Evolutionary conservation across 2,797 vertebrate genomes (phyloP), one percentile per base, ranked within the genome.

Genomic region (Notoglanidium macrostoma): DNA sequence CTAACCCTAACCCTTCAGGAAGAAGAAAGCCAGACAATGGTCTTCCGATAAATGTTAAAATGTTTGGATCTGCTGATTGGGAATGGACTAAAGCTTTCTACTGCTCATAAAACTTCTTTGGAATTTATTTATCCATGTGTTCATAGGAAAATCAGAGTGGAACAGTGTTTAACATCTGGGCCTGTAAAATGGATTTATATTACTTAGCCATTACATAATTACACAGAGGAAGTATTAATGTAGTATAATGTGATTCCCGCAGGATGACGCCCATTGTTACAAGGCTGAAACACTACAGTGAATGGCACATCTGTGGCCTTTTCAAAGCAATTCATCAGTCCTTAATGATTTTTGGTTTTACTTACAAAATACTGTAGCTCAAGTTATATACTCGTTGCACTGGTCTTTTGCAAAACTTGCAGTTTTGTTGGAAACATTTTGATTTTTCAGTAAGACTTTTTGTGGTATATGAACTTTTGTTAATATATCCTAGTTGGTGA

Each of bases 171-270:
- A 81, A 81, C 32, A 81, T 81, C 78, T 63, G 57, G 35, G 57
- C 78, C 57, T 81, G 78, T 81, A 61, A 81, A 81, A 46, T 63
- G 32, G 57, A 63, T 63, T 81, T 63, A 46, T n/a, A 81, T 61
- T 81, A 26, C 78, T 61, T 76, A 77, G 40, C 51, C 83, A 55
- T 72, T 84, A 84, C 35, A 73, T 32, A 84, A 40, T 44, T 73
- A 84, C 63, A 35, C 65, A 55, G 26, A 35, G 68, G 32, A 40
- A 84, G 21, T 72, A 55, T 51, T 35, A 68, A 68, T 49, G 17
- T 32, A 84, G 1, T 70, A 68, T 83, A n/a, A 84, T 84, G 29
- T 57, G 23, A 81, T 63, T 81, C 57, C 78, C 78, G 44, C 57
- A 63, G 57, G 35, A 81, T 63, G 12, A 29, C 3, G 8, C 59